phyloP scores from a whole-genome alignment of 2,113 vertebrate species.

The Pygoscelis antarcticus region DNA sequence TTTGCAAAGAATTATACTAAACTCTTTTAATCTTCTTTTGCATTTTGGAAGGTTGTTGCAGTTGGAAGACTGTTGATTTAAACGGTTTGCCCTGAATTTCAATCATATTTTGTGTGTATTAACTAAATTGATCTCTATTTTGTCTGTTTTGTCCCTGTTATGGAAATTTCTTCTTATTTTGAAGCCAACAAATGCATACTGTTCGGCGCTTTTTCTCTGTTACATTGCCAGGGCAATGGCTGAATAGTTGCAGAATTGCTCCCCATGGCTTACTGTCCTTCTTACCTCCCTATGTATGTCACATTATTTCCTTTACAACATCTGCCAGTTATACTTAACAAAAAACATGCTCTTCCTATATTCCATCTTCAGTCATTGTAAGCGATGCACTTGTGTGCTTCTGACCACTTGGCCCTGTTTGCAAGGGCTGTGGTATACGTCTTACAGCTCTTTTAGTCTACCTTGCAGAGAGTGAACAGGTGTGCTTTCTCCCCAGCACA shows the following conservation, averaged over 20 bases:
- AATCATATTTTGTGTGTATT: background rate
- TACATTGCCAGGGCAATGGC: background rate
- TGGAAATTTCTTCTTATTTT: background rate
- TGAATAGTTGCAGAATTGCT: background rate
- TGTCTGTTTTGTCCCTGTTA: background rate
- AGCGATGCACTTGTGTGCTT: background rate
- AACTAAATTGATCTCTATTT: background rate
- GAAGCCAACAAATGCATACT: background rate
- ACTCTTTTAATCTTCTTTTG: background rate
- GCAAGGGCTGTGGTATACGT: background rate
- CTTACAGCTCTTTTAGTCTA: background rate
- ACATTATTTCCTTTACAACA: background rate
- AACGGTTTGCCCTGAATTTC: background rate
- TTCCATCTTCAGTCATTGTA: background rate
- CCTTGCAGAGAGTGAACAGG: background rate
- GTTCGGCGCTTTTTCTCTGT: background rate
- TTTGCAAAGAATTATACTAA: background rate
- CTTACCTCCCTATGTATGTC: background rate
- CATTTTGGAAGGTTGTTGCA: background rate
- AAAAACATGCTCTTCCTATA: background rate
- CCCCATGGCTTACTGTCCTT: background rate
- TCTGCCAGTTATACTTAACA: background rate
- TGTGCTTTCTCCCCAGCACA: background rate
- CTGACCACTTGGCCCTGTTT: background rate
- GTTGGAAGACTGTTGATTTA: background rate